Conservation (phyloP, 92 coral and sea anemone genomes). For the Metridium senile region DNA sequence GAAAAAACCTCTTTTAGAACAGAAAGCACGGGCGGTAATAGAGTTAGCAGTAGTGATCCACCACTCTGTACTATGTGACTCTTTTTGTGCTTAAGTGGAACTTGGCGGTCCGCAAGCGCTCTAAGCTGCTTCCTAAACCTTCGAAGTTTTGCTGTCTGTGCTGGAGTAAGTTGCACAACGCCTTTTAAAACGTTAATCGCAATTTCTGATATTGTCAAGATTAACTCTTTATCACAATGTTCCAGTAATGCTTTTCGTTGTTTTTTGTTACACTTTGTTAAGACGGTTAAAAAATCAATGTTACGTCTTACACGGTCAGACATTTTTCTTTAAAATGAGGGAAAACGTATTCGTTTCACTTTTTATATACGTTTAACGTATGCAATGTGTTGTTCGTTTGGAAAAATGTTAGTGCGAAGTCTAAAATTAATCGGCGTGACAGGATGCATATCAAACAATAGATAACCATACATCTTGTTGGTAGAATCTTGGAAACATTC, state of each 20-base stretch:
- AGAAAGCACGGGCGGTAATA: slow-evolving; percentile 27
- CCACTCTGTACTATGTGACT: slow-evolving; percentile 1
- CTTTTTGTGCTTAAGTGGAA: slow-evolving; percentile 18
- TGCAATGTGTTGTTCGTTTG: slow-evolving; percentile 8
- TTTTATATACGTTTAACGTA: slow-evolving; percentile 30
- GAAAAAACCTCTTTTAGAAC: slow-evolving; percentile 8
- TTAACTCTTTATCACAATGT: slow-evolving; percentile 28
- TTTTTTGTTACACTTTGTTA: slow-evolving; percentile 39
- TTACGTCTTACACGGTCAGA: slow-evolving; percentile 26
- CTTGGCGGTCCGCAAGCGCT: slow-evolving; percentile 14
- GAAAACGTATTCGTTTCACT: neutral
- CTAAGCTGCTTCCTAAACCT: slow-evolving; percentile 28
- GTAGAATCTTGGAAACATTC: slow-evolving; percentile 60
- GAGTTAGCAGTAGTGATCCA: neutral
- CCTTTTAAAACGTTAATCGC: slow-evolving; percentile 34
- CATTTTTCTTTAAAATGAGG: slow-evolving; percentile 5
- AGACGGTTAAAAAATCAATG: slow-evolving; percentile 17
- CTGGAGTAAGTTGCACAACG: slow-evolving; percentile 1
- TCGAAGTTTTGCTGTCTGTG: slow-evolving; percentile 5
- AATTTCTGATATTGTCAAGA: slow-evolving; percentile 32
- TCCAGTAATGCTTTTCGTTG: slow-evolving; percentile 17
- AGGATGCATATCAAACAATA: slow-evolving; percentile 53
- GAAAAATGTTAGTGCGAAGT: slow-evolving; percentile 10
- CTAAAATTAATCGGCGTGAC: slow-evolving; percentile 20
- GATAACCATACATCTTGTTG: slow-evolving; percentile 41